These are phyloP conservation scores for Phainopepla nitens DNA, from an alignment of 2,113 vertebrate genomes.

Conservation along the genomic window DNA sequence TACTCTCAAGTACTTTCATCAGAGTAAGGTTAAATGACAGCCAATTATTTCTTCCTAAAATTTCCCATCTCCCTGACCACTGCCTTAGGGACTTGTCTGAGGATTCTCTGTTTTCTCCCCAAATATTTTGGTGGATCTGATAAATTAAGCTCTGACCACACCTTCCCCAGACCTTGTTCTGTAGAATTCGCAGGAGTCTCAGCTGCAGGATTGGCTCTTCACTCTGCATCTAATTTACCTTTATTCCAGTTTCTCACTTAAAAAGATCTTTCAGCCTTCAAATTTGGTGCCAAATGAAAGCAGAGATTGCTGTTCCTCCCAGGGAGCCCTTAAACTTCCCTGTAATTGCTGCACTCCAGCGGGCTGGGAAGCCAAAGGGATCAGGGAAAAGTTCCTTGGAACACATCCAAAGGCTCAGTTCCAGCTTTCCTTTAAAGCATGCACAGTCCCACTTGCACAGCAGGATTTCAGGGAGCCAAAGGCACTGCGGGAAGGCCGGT, in stretches of 20 bases:
- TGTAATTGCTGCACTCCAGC: not conserved
- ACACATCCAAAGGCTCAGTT: not conserved
- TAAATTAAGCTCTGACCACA: not conserved
- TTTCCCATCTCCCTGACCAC: not conserved
- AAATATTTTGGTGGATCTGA: not conserved
- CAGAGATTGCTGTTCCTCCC: not conserved
- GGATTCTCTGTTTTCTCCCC: fast-evolving
- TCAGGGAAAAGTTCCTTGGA: not conserved
- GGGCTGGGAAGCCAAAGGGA: not conserved
- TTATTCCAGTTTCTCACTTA: not conserved
- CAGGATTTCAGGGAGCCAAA: not conserved
- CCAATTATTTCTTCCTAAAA: not conserved
- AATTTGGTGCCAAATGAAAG: not conserved
- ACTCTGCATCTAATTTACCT: not conserved
- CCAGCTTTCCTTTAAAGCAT: not conserved
- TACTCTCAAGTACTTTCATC: not conserved
- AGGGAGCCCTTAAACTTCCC: not conserved
- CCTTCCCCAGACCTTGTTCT: not conserved
- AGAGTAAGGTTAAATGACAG: not conserved
- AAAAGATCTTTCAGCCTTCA: not conserved
- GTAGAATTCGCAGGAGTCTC: not conserved
- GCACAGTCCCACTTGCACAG: no score
- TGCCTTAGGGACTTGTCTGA: not conserved
- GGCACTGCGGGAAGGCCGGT: not conserved
- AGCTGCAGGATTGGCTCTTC: not conserved